Evolutionary conservation across 2,797 vertebrate genomes (phyloP), one percentile per base, ranked within the genome.

Genomic region (Nothura maculosa): DNA sequence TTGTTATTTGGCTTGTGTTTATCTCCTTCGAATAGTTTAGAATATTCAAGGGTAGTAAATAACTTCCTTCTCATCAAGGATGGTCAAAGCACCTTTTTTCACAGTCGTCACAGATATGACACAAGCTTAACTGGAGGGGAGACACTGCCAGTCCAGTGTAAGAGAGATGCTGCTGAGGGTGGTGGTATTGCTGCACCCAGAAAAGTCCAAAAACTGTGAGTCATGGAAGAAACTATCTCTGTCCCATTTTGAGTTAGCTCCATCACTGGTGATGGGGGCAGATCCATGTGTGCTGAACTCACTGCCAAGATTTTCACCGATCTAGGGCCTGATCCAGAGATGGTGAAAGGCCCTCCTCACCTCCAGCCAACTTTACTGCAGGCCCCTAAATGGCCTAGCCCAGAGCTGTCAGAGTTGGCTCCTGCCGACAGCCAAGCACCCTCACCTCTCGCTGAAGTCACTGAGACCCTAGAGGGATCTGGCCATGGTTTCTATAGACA

Each of bases 371-470:
- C 19, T 78, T 67, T 58, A 24, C 2, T 60, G 63, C 12, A 45
- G 40, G 40, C 22, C 54, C 17, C 63, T 24, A 24, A 32, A 38
- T 7, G 47, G 28, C 61, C 47, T 1, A 55, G 48, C 61, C 63
- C 34, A 61, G 64, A 73, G 83, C 52, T 45, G 66, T 9, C 60
- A 54, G 84, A 38, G 20, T 6, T 55, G 20, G 38, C 42, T 73
- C 48, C 32, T 85, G 54, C 43, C 50, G 2, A 0, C 10, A 55
- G 42, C 52, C 60, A 19, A 28, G 42, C 27, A 62, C 28, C 28
- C 32, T 74, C 2, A 0, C 24, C 40, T 38, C 75, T 45, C 1
- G 0, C n/a, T 54, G 25, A 55, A 11, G 45, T 10, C 75, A 78
- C 76, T 10, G 12, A 62, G 30, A 64, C 9, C 10, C 1, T 0